Base-by-base conservation (phyloP, 1,140 invertebrate species). In the Lerema accius region DNA sequence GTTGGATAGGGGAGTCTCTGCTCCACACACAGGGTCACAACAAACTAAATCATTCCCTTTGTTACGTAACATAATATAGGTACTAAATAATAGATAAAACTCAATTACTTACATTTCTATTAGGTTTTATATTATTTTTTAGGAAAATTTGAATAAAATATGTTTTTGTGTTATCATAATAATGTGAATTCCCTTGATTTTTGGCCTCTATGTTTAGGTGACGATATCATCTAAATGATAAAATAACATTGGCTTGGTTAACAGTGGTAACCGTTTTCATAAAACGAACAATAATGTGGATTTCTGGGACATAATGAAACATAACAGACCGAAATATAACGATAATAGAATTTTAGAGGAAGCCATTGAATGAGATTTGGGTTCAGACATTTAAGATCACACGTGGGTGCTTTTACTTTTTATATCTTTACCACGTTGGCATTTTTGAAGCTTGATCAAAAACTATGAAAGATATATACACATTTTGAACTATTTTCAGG, bases 281-380 rank as follows among this genome's bases (percentile, higher is more conserved):
- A 45, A 28, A 10, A 56, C 11, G 42, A 14, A 56, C 10, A 19
- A 45, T 56, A 56, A 45, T 56, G 40, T 45, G 40, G 45, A 32
- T 58, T 56, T 26, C 23, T 56, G 43, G 23, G 19, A 23, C 42
- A 13, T 56, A 56, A 37, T 45, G 40, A 56, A 32, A 56, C 10
- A 32, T 32, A 16, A 45, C 16, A 45, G 23, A 3, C 14, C 5
- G 4, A 26, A 28, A 48, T 23, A 39, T 19, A 11, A 43, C 14
- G 14, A 42, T 56, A 56, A 56, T 56, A 32, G 23, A 45, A 45
- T 19, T 17, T 19, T 37, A 37, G 35, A 37, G 43, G 0, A 26
- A 48, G 11, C 23, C 11, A 14, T 28, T 14, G n/a, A 48, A 48
- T 48, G 9, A 28, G n/a, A 48, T 48, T 48, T 48, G 11, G 45